phyloP scores from a whole-genome alignment of 2,797 vertebrate genomes.

The Esox lucius region DNA sequence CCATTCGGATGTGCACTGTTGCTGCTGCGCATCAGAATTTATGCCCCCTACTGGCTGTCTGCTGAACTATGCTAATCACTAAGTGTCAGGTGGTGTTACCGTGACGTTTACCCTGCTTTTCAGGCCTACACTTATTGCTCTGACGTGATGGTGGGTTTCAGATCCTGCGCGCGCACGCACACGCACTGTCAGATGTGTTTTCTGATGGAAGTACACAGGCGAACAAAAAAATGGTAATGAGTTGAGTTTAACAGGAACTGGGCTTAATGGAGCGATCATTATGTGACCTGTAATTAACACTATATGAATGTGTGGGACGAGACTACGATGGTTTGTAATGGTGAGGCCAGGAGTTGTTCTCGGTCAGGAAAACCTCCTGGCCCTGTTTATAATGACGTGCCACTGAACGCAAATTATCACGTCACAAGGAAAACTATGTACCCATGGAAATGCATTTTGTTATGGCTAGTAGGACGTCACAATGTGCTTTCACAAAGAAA shows the following conservation, averaged over 20 bases:
- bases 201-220: conserved; percentile 38
- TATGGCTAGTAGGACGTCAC: conserved; percentile 23
- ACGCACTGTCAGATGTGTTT: background rate
- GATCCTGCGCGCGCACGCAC: conserved; percentile 9
- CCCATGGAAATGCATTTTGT: conserved; percentile 1
- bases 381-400: conserved; percentile 15
- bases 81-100: conserved; percentile 26
- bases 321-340: conserved; percentile 19
- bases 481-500: conserved; percentile 16
- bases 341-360: background rate
- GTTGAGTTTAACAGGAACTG: conserved; percentile 50
- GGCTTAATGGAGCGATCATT: conserved; percentile 65
- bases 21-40: conserved; percentile 28
- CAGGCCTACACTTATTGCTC: conserved; percentile 39
- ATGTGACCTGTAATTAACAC: conserved; percentile 36
- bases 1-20: conserved; percentile 32
- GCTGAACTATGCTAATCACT: conserved; percentile 41
- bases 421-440: background rate
- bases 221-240: conserved; percentile 12
- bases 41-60: conserved; percentile 26
- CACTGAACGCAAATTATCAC: conserved; percentile 33
- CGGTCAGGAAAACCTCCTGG: background rate
- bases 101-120: conserved; percentile 35
- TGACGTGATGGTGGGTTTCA: conserved; percentile 15
- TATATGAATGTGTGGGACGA: conserved; percentile 45